Conservation (phyloP, 64 coral and sea anemone genomes). For the Stichodactyla helianthus region DNA sequence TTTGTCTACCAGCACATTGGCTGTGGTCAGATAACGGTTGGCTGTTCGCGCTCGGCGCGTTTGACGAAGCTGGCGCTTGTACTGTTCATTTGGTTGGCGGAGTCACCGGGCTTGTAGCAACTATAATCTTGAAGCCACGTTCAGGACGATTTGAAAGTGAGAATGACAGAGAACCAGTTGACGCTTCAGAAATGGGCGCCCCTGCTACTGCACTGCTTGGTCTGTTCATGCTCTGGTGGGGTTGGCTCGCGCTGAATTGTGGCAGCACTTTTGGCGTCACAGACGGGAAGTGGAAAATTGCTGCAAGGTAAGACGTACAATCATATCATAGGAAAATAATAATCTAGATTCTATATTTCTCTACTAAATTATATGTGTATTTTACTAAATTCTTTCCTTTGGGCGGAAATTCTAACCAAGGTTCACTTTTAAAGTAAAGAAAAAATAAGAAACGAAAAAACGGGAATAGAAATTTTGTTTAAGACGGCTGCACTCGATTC, state of each 20-base stretch:
- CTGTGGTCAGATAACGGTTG: slow-evolving; percentile 67
- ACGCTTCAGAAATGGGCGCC: slow-evolving; percentile 44
- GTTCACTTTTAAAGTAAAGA: too few species aligned
- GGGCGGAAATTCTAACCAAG: too few species aligned
- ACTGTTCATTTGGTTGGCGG: slow-evolving; percentile 74
- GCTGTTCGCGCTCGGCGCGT: slow-evolving; percentile 42
- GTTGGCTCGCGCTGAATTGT: slow-evolving; percentile 78
- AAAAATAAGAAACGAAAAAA: too few species aligned
- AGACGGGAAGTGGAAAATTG: slow-evolving; percentile 70
- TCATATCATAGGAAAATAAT: background rate
- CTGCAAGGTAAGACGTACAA: slow-evolving; percentile 40
- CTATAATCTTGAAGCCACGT: slow-evolving; percentile 66
- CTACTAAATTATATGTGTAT: background rate
- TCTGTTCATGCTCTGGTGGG: slow-evolving; percentile 83
- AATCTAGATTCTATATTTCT: background rate
- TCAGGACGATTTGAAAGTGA: slow-evolving; percentile 67
- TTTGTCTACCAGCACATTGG: slow-evolving; percentile 77
- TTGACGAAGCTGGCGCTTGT: slow-evolving; percentile 67
- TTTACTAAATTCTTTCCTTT: background rate
- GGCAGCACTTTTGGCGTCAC: slow-evolving; percentile 82
- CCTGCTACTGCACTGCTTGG: slow-evolving; percentile 70
- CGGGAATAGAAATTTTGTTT: too few species aligned
- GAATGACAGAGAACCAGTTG: slow-evolving; percentile 1
- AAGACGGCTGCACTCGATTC: too few species aligned
- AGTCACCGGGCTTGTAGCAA: slow-evolving; percentile 62